Conservation (phyloP, 2,888 invertebrate species). For the Serripes groenlandicus region DNA sequence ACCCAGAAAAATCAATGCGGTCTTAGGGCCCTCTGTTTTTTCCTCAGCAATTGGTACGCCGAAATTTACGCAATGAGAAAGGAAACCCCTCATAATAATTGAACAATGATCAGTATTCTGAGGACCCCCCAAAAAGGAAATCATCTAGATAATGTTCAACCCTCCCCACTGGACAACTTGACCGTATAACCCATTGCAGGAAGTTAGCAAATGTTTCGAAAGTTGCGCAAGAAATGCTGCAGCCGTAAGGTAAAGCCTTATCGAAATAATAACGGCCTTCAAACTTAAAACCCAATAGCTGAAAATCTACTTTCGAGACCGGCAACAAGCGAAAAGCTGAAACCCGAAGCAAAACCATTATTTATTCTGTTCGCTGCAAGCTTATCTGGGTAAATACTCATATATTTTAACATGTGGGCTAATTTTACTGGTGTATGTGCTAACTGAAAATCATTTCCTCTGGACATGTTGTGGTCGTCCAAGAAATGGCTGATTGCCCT, state of each 20-base stretch:
- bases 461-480: no score
- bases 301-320: no score
- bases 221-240: conserved; percentile 21
- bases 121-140: conserved; percentile 34
- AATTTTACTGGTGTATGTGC: no score
- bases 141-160: conserved; percentile 45
- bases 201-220: conserved; percentile 30
- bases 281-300: conserved; percentile 26
- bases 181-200: neutral
- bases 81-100: neutral
- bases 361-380: no score
- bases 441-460: no score
- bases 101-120: neutral
- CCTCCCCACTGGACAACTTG: neutral
- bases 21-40: conserved; percentile 43
- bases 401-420: no score
- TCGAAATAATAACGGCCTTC: conserved; percentile 10
- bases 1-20: conserved; percentile 25
- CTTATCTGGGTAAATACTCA: no score
- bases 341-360: no score
- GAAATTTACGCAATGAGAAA: conserved; percentile 1
- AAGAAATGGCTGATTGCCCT: no score
- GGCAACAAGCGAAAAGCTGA: no score
- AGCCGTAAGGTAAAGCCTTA: conserved; percentile 19
- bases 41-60: conserved; percentile 32